Evolutionary conservation across 2,797 vertebrate genomes (phyloP).

Genomic region (Poecilia picta): DNA sequence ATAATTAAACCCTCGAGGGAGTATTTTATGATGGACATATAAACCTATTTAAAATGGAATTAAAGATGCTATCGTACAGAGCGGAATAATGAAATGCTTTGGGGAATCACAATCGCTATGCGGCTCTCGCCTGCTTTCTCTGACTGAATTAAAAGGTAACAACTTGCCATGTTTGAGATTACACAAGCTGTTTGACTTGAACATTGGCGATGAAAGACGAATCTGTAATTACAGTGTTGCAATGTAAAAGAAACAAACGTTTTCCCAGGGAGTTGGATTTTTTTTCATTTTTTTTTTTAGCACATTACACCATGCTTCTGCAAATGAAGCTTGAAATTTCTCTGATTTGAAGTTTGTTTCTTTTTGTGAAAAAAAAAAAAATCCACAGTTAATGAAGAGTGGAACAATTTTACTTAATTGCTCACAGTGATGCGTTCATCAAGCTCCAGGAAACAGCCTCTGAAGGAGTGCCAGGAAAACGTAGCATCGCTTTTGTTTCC

Average conservation of each 20-base stretch:
- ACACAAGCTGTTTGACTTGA: constrained; percentile 66
- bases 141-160: constrained; percentile 68
- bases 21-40: constrained; percentile 82
- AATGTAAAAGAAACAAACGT: constrained; percentile 27
- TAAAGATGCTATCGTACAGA: constrained; percentile 80
- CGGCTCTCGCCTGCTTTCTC: constrained; percentile 46
- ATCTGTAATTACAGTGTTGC: constrained; percentile 36
- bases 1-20: constrained; percentile 81
- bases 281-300: not conserved
- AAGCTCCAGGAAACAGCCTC: constrained; percentile 56
- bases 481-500: constrained; percentile 44
- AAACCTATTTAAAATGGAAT: constrained; percentile 84
- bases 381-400: constrained; percentile 34
- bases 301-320: constrained; percentile 21
- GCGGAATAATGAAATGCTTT: constrained; percentile 79
- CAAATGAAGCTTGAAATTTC: constrained; percentile 53
- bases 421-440: constrained; percentile 39
- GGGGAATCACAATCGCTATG: constrained; percentile 67
- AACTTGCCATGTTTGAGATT: constrained; percentile 56
- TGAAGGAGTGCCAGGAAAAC: constrained; percentile 33
- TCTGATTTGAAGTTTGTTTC: constrained; percentile 34
- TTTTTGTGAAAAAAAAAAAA: no score
- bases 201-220: constrained; percentile 47
- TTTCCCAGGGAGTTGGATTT: constrained; percentile 23
- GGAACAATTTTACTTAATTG: constrained; percentile 55